Evolutionary conservation across 2,113 vertebrate genomes (phyloP).

Genomic region (Ammodytes marinus): DNA sequence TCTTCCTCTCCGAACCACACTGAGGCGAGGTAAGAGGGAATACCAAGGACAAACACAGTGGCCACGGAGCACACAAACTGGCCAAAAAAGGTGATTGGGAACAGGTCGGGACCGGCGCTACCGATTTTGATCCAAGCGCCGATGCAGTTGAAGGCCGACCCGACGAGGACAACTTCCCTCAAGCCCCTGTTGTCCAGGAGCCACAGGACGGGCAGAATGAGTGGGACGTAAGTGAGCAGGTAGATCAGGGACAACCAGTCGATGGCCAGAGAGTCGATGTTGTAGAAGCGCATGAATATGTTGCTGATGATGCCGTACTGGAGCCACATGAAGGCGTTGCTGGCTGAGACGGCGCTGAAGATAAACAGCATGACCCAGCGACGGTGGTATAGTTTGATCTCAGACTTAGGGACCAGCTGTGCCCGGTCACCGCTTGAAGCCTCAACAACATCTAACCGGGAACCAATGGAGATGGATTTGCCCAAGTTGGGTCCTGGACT

Average conservation of each 20-base stretch:
- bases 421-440: slow-evolving; percentile 8
- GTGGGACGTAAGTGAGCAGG: slow-evolving; percentile 88
- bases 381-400: slow-evolving; percentile 82
- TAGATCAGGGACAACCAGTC: slow-evolving; percentile 94
- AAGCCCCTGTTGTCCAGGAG: slow-evolving; percentile 84
- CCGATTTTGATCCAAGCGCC: slow-evolving; percentile 93
- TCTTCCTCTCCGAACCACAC: slow-evolving; percentile 90
- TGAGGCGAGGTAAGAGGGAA: slow-evolving; percentile 89
- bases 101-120: slow-evolving; percentile 86
- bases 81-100: slow-evolving; percentile 85
- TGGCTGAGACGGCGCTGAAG: slow-evolving; percentile 90
- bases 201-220: slow-evolving; percentile 91
- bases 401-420: slow-evolving; percentile 17
- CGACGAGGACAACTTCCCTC: slow-evolving; percentile 86
- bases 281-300: slow-evolving; percentile 88
- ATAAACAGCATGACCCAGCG: slow-evolving; percentile 90
- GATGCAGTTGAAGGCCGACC: slow-evolving; percentile 89
- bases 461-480: slow-evolving; percentile 36
- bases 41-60: slow-evolving; percentile 91
- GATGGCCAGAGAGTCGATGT: slow-evolving; percentile 84
- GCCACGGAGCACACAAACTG: slow-evolving; percentile 89
- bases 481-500: slow-evolving; percentile 54
- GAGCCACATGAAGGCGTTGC: slow-evolving; percentile 93
- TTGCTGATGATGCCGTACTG: slow-evolving; percentile 91
- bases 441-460: slow-evolving; percentile 24